These are phyloP conservation scores for Ariopsis seemanni DNA, from an alignment of 2,113 vertebrate species.

Conservation along the genomic window DNA sequence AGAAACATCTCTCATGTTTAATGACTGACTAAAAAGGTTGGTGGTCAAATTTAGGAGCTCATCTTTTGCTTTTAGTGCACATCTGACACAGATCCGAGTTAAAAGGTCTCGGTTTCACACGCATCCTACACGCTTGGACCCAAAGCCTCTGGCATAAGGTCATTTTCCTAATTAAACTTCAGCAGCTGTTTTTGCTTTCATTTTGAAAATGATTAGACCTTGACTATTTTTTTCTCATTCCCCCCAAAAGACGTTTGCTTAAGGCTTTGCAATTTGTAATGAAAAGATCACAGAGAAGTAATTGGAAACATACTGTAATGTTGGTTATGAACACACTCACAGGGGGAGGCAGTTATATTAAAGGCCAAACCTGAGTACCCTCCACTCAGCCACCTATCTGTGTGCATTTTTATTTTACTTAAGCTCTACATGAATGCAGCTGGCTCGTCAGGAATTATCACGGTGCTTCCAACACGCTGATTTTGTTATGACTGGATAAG, in stretches of 20 bases:
- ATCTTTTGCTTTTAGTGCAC: constrained; percentile 45
- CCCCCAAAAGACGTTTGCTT: constrained; percentile 75
- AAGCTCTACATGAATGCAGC: constrained; percentile 45
- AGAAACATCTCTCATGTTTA: constrained; percentile 16
- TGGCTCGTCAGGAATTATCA: constrained; percentile 46
- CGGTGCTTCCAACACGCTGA: constrained; percentile 27
- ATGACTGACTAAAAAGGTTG: background rate
- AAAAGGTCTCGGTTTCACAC: constrained; percentile 57
- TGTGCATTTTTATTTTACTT: constrained; percentile 50
- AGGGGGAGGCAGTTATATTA: constrained; percentile 60
- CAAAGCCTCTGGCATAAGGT: constrained; percentile 68
- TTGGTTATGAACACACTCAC: constrained; percentile 60
- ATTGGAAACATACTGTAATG: constrained; percentile 72
- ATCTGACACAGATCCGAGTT: constrained; percentile 55
- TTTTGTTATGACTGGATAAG: constrained; percentile 40
- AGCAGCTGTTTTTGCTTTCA: constrained; percentile 80
- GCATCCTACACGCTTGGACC: constrained; percentile 47
- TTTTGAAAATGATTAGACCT: constrained; percentile 79
- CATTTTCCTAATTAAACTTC: constrained; percentile 75
- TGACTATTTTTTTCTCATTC: constrained; percentile 63
- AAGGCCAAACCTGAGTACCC: constrained; percentile 61
- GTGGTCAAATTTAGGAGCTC: constrained; percentile 18
- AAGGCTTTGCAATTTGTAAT: constrained; percentile 74
- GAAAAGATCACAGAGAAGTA: constrained; percentile 74
- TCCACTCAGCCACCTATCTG: constrained; percentile 61